Evolutionary conservation across 2,113 vertebrate species (phyloP).

Genomic region (Nothoprocta pentlandii): DNA sequence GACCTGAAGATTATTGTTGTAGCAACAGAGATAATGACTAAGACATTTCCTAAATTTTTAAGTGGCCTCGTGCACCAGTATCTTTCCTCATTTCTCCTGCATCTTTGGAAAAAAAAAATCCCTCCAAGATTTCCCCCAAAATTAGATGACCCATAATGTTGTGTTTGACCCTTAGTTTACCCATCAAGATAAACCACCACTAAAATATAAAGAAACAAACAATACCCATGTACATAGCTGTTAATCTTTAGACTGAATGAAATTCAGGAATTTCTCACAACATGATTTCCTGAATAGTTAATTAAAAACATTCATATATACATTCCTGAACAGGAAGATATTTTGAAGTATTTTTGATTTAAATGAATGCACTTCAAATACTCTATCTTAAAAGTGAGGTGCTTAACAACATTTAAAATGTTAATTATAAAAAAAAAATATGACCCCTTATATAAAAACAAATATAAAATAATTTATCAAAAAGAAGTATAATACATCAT

Average conservation of each 20-base stretch:
- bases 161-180: background rate
- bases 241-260: background rate
- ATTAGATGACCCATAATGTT: background rate
- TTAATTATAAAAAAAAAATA: background rate
- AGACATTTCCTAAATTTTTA: background rate
- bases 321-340: background rate
- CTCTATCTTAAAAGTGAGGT: background rate
- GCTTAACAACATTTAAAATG: background rate
- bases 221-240: accelerated
- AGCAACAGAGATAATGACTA: background rate
- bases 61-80: background rate
- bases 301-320: background rate
- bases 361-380: background rate
- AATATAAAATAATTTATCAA: slow-evolving; percentile 1
- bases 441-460: background rate
- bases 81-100: background rate
- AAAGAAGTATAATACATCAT: background rate
- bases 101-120: background rate
- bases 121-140: background rate
- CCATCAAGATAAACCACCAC: background rate
- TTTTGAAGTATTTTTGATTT: background rate
- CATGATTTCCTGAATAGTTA: background rate
- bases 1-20: background rate
- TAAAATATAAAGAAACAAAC: background rate
- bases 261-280: background rate